phyloP scores from a whole-genome alignment of 2,888 invertebrate genomes.

The Nephrocerus scutellatus region DNA sequence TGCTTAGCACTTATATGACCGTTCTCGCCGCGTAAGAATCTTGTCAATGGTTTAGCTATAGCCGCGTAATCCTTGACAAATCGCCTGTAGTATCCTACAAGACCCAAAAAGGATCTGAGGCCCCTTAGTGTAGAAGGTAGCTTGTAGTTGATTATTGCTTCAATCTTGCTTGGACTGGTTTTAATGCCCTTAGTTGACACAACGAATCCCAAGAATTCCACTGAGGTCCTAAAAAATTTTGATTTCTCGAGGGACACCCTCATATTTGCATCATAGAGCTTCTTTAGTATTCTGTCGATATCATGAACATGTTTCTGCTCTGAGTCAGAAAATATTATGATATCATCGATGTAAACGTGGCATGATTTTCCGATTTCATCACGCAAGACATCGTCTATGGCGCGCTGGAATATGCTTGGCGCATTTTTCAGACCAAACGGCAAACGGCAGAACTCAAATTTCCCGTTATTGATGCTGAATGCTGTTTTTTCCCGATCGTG shows the following conservation, averaged over 20 bases:
- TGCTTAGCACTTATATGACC: conserved; percentile 7
- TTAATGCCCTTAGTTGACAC: conserved; percentile 22
- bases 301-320: conserved; percentile 11
- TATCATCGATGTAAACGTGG: too few relatives aligned
- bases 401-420: too few relatives aligned
- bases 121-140: conserved; percentile 7
- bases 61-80: conserved; percentile 17
- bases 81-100: conserved; percentile 15
- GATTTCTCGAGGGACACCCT: conserved; percentile 14
- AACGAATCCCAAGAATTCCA: conserved; percentile 35
- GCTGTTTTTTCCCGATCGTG: too few relatives aligned
- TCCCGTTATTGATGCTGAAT: too few relatives aligned
- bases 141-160: conserved; percentile 11
- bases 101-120: conserved; percentile 10
- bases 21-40: conserved; percentile 17
- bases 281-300: conserved; percentile 8
- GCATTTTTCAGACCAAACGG: too few relatives aligned
- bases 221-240: conserved; percentile 27
- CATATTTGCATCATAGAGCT: conserved; percentile 14
- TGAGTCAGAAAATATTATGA: conserved; percentile 6
- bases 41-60: conserved; percentile 17
- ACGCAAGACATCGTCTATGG: too few relatives aligned
- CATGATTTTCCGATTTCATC: conserved; percentile 3
- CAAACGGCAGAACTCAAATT: too few relatives aligned
- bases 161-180: conserved; percentile 11